Evolutionary conservation across 1,140 invertebrate species (phyloP), one percentile per base, ranked within the genome.

Genomic region (Dinothrombium tinctorium): DNA sequence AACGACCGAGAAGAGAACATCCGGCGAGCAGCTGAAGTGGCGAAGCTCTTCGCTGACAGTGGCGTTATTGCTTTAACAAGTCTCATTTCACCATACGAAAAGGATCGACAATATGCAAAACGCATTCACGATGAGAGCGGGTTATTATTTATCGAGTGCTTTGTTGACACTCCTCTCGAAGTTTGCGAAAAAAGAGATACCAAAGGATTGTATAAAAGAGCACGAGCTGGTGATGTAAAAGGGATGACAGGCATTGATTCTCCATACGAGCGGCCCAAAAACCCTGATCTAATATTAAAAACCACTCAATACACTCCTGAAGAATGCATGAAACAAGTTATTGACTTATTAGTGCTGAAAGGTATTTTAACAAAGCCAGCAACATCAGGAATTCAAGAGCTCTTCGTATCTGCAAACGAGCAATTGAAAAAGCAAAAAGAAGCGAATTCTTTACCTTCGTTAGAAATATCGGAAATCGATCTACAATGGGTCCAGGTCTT

Each of bases 201-300:
- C 0, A 98, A 98, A 56, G 90, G 90, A 0, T 65, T 99, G 4
- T 99, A 99, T 59, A 92, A 94, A 58, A 98, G 95, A 59, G 94
- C 92, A 1, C 67, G 92, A 35, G 73, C 80, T 45, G 92, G 92
- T 28, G 59, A 73, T 33, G 92, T 99, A 41, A 86, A 82, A 63
- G 82, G 84, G 14, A 96, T 98, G 55, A 98, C 92, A 45, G 92
- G 92, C n/a, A 87, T 98, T 42, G 89, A 94, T 54, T 77, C 86
- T 48, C 70, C 70, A 32, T 98, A 98, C 59, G 87, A 98, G 56
- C 67, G 69, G 17, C 92, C 92, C 0, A 65, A 71, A 44, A 68
- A 71, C 39, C 82, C 89, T 0, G 86, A 98, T 51, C 56, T 96
- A 17, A 65, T 79, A 32, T 67, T 96, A 2, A 76, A 76, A 52